Evolutionary conservation across 2,888 invertebrate genomes (phyloP).

Genomic region (Merodon equestris): DNA sequence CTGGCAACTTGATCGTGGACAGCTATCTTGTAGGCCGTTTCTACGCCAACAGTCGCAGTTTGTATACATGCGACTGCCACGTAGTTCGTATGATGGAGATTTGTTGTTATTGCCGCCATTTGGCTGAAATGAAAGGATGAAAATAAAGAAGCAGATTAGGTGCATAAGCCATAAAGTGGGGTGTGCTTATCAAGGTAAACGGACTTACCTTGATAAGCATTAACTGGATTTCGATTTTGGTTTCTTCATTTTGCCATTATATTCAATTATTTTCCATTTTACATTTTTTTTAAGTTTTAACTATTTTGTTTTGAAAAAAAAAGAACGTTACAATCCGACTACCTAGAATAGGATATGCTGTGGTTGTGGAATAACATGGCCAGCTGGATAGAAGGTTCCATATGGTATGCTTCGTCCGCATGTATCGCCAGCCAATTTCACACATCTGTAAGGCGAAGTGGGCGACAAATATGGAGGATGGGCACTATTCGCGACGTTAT

Average conservation of each 20-base stretch:
- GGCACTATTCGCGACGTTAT: no score
- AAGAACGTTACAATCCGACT: not conserved
- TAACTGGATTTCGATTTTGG: not conserved
- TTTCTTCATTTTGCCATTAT: not conserved
- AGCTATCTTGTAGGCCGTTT: conserved; percentile 82
- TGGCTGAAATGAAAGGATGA: conserved; percentile 70
- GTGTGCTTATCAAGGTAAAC: conserved; percentile 34
- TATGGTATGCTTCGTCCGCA: no score
- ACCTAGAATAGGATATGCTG: no score
- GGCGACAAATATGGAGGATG: no score
- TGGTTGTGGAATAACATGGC: no score
- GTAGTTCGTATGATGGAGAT: not conserved
- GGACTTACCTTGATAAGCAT: conserved; percentile 33
- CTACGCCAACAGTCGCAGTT: conserved; percentile 82
- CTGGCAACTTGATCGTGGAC: conserved; percentile 80
- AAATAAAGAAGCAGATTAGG: not conserved
- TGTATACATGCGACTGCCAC: conserved; percentile 80
- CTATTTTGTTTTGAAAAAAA: not conserved
- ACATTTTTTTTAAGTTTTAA: no score
- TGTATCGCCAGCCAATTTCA: no score
- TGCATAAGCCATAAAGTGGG: not conserved
- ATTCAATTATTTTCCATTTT: no score
- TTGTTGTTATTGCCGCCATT: conserved; percentile 74
- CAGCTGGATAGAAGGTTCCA: no score
- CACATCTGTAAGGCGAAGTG: no score